These are phyloP conservation scores for Macrosiphum euphorbiae DNA, from an alignment of 2,888 invertebrate genomes.

Conservation along the genomic window DNA sequence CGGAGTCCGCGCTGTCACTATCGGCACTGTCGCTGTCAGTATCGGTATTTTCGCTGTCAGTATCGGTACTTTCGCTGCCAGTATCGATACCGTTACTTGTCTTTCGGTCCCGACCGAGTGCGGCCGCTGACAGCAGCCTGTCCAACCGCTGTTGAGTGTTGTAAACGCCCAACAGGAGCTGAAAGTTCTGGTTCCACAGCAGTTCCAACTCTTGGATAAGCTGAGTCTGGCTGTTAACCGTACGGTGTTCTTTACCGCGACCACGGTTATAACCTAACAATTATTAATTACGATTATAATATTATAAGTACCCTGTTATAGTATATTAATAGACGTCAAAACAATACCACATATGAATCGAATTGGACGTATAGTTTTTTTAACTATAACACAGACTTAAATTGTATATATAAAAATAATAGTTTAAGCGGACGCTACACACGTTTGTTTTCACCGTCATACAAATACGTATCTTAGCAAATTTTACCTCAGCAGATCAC, in stretches of 20 bases:
- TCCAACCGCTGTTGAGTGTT: conserved; percentile 44
- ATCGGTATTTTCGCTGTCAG: too few relatives aligned
- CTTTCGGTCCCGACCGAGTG: background rate
- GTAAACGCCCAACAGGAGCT: conserved; percentile 48
- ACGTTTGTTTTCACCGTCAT: too few relatives aligned
- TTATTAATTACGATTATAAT: background rate
- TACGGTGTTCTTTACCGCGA: background rate
- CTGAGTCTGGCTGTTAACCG: background rate
- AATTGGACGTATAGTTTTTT: background rate
- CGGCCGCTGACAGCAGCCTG: conserved; percentile 15
- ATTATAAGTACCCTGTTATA: background rate
- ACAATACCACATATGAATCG: background rate
- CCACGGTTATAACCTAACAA: background rate
- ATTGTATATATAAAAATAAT: background rate
- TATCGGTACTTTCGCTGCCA: too few relatives aligned
- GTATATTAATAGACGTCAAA: background rate
- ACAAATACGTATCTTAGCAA: too few relatives aligned
- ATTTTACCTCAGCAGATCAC: too few relatives aligned
- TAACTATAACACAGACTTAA: background rate
- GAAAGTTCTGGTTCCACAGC: conserved; percentile 48
- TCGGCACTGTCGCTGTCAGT: background rate
- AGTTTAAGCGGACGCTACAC: too few relatives aligned
- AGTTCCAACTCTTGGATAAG: conserved; percentile 47
- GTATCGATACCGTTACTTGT: too few relatives aligned
- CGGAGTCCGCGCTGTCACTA: background rate